Evolutionary conservation across 2,797 vertebrate genomes (phyloP), one percentile per base, ranked within the genome.

Genomic region (Distichodus sexfasciatus): DNA sequence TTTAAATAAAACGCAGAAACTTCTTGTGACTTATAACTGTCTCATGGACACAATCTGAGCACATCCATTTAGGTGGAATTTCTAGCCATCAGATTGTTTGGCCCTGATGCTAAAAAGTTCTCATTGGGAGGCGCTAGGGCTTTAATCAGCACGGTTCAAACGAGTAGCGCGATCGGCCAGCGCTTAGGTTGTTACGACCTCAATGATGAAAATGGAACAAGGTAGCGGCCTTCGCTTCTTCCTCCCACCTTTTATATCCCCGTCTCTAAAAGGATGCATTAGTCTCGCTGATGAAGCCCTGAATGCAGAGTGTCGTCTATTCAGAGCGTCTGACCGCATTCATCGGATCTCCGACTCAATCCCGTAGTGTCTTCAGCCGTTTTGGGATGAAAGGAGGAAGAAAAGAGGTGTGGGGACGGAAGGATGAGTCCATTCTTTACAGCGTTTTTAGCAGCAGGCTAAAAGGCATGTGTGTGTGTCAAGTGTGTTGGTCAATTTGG

Each of bases 301-400:
- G 57, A 28, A 53, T 14, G 50, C 57, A n/a, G 15, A 57, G 60
- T 47, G 41, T 55, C 26, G 19, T 72, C 57, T 41, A 69, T 69
- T 72, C 28, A n/a, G 53, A 74, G 36, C 50, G 21, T 46, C 26
- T 62, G 28, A 12, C 3, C 1, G 2, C 21, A 43, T 46, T 38
- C 41, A 71, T 57, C 60, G 44, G 8, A 2, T 40, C 17, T 14
- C 35, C 38, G 21, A 41, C 57, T 71, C 54, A 63, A 53, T 51
- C 55, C 51, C 24, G 46, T 26, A 50, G 58, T 26, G 14, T 19
- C 46, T 46, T 44, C 35, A 33, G 51, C 38, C 71, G 58, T 66
- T 54, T n/a, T 24, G 10, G 38, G 29, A 70, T 73, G 50, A 77
- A 66, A 70, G 15, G 6, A 44, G 21, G 36, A 76, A 71, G 38